Evolutionary conservation across 2,113 vertebrate species (phyloP).

Genomic region (Sphaerodactylus townsendi): DNA sequence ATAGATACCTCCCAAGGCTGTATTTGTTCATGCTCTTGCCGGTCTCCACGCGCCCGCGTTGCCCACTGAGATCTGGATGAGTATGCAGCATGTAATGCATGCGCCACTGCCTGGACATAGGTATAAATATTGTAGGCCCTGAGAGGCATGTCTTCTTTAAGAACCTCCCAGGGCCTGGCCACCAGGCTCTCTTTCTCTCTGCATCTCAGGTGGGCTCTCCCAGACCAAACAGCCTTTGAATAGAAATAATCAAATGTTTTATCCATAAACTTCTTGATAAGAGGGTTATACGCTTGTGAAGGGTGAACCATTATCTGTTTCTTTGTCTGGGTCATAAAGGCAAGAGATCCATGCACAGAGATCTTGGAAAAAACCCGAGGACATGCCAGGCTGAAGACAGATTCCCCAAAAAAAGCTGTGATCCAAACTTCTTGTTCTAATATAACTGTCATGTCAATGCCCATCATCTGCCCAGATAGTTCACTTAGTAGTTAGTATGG

Average conservation of each 20-base stretch:
- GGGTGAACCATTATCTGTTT: neutral
- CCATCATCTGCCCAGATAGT: neutral
- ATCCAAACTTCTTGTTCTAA: neutral
- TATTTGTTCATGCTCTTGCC: no score
- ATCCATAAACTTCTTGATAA: neutral
- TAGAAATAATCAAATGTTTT: neutral
- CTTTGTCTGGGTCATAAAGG: neutral
- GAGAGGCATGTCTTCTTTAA: no score
- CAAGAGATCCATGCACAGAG: neutral
- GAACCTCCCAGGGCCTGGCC: no score
- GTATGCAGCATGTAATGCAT: no score
- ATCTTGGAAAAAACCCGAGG: fast-evolving
- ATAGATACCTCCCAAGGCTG: no score
- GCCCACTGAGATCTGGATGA: no score
- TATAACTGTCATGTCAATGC: neutral
- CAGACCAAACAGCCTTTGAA: neutral
- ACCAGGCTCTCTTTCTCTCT: no score
- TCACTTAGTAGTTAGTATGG: no score
- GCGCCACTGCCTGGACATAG: no score
- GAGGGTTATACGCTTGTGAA: neutral
- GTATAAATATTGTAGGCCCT: no score
- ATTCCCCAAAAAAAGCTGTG: neutral
- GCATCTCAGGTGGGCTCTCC: no score
- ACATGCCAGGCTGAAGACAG: neutral
- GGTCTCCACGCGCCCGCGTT: no score